phyloP scores from a whole-genome alignment of 2,888 invertebrate genomes.

The Cistogaster globosa region DNA sequence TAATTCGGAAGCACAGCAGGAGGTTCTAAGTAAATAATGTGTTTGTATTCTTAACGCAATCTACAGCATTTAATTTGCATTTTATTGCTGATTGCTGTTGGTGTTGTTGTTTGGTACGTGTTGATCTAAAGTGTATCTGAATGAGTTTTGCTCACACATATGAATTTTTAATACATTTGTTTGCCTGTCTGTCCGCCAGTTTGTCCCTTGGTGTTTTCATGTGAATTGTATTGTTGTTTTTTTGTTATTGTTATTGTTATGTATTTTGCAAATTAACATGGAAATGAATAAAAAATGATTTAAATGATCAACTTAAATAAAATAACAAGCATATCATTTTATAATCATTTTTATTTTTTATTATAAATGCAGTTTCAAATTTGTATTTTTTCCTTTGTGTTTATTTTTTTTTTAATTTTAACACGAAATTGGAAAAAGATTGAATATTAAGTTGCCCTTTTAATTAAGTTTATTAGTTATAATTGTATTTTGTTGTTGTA shows the following conservation, averaged over 20 bases:
- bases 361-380: conserved; percentile 26
- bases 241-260: not conserved
- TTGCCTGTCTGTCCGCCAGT: conserved; percentile 6
- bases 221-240: conserved; percentile 25
- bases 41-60: conserved; percentile 78
- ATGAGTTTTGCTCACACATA: conserved; percentile 37
- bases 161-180: conserved; percentile 59
- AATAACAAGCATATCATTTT: conserved; percentile 71
- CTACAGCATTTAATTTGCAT: conserved; percentile 81
- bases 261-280: conserved; percentile 58
- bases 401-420: conserved; percentile 6
- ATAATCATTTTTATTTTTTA: conserved; percentile 62
- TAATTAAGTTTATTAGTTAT: conserved; percentile 64
- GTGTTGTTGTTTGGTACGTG: conserved; percentile 64
- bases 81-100: conserved; percentile 77
- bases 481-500: conserved; percentile 12
- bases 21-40: conserved; percentile 84
- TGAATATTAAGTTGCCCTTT: conserved; percentile 57
- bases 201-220: conserved; percentile 29
- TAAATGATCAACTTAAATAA: conserved; percentile 70
- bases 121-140: conserved; percentile 56
- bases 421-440: not conserved
- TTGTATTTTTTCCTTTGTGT: conserved; percentile 25
- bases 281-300: conserved; percentile 67
- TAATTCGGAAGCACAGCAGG: conserved; percentile 90